These are phyloP conservation scores for Aviceda subcristata DNA, from an alignment of 2,113 vertebrate genomes.

Conservation along the genomic window DNA sequence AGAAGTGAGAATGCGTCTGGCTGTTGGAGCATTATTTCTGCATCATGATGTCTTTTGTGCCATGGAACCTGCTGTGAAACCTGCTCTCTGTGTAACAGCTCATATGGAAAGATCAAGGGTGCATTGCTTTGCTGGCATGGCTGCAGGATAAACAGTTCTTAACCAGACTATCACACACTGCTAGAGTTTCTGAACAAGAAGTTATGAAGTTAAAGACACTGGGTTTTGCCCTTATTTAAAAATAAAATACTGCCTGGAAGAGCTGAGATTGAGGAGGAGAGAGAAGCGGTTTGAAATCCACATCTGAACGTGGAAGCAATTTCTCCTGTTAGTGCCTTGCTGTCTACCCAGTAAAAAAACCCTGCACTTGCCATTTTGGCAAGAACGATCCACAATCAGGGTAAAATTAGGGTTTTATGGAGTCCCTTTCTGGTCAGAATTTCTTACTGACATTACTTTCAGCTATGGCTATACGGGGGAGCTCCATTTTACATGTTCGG, in stretches of 20 bases:
- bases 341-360: not conserved
- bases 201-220: slow-evolving; percentile 21
- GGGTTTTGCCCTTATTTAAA: slow-evolving; percentile 19
- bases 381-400: not conserved
- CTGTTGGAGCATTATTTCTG: slow-evolving; percentile 67
- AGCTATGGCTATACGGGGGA: not conserved
- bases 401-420: not conserved
- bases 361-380: not conserved
- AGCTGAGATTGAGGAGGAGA: not conserved
- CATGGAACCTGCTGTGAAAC: slow-evolving; percentile 70
- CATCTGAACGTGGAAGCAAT: not conserved
- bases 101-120: slow-evolving; percentile 72
- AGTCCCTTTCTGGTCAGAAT: not conserved
- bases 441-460: not conserved
- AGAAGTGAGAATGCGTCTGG: slow-evolving; percentile 70
- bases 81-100: slow-evolving; percentile 69
- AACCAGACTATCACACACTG: slow-evolving; percentile 7
- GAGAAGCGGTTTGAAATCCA: not conserved
- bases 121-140: slow-evolving; percentile 60
- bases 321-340: not conserved
- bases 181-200: slow-evolving; percentile 24
- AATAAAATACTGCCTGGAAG: not conserved
- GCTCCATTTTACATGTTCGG: not conserved
- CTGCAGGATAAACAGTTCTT: slow-evolving; percentile 60
- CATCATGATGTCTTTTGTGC: slow-evolving; percentile 60